Evolutionary conservation across 2,888 invertebrate species (phyloP), one percentile per base, ranked within the genome.

Genomic region (Pilophorus perplexus): DNA sequence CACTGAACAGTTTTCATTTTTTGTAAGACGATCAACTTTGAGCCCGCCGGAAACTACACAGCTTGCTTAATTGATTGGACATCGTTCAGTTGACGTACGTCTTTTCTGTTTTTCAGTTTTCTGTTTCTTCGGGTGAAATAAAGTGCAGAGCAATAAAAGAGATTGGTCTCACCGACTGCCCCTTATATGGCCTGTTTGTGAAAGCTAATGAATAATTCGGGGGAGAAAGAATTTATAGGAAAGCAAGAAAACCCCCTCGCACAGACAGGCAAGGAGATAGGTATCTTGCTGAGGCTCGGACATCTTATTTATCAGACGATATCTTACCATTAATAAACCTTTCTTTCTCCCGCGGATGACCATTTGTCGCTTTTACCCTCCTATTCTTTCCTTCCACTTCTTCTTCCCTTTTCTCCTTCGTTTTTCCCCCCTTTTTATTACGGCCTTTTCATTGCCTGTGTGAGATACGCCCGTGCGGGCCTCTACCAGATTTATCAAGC

Each of bases 301-400:
- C 44, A 22, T 46, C 66, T 66, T 66, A 66, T 66, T 66, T 66
- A 66, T 66, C 57, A 66, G 66, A 38, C 66, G 57, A 66, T 66
- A 66, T 66, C 66, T 66, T 28, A 66, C 66, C 66, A 66, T 66
- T 66, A 66, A 66, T 66, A 66, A 66, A 66, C 66, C 57, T 64
- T 64, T 50, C 50, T 54, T 64, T 52, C 44, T 25, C 46, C 48
- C 4, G 62, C 25, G 46, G 62, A 62, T 62, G 62, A 62, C 62
- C 62, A 48, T 62, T 62, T 62, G 62, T 62, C 48, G 62, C 48
- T 46, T 18, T n/a, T n/a, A n/a, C n/a, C n/a, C 46, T 16, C 38
- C 52, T 48, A 16, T 40, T 27, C 22, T 27, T 54, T 54, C 54
- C 25, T 27, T 25, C 33, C 20, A 42, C 18, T 18, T 48, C 20